Evolutionary conservation across 2,113 vertebrate genomes (phyloP), one percentile per base, ranked within the genome.

Genomic region (Rostratula benghalensis): DNA sequence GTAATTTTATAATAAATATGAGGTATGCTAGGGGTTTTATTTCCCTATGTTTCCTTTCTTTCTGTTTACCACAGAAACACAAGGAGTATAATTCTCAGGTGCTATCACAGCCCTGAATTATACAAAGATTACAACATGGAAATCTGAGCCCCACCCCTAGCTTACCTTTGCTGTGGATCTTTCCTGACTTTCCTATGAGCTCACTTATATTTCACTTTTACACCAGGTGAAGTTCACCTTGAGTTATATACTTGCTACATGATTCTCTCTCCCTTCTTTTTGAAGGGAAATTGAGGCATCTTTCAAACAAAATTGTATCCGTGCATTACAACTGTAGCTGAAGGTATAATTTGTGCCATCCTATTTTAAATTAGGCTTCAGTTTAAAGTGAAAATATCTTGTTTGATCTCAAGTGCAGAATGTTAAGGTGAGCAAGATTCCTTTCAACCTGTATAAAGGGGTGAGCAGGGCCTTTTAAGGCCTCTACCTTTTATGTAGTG

Each of bases 191-290:
- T 37, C 13, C 18, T n/a, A 3, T 69, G 33, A 86, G 31, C 46
- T 85, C 0, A 0, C 5, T 87, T 2, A 0, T 15, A 8, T 33
- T 59, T 43, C 18, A 15, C 8, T 1, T 31, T 28, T 48, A 11
- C 23, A 11, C 6, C 19, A 61, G 54, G 23, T 71, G 19, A 43
- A 37, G 18, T 8, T 94, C 56, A 19, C 64, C n/a, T 74, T 30
- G 43, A 67, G 24, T 48, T 46, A 7, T 3, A 3, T 10, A 13
- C 6, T 45, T 63, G 13, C 31, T 65, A 5, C 18, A 5, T 28
- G 19, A 43, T 19, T 39, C 16, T 63, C 24, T 56, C 54, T 48
- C 8, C 50, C 7, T 59, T 69, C 21, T 50, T 61, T 77, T 20
- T 43, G 53, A 69, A 73, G 18, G 7, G 18, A 77, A 69, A 43